Base-by-base conservation (phyloP, 1,140 invertebrate species). In the Fopius arisanus region DNA sequence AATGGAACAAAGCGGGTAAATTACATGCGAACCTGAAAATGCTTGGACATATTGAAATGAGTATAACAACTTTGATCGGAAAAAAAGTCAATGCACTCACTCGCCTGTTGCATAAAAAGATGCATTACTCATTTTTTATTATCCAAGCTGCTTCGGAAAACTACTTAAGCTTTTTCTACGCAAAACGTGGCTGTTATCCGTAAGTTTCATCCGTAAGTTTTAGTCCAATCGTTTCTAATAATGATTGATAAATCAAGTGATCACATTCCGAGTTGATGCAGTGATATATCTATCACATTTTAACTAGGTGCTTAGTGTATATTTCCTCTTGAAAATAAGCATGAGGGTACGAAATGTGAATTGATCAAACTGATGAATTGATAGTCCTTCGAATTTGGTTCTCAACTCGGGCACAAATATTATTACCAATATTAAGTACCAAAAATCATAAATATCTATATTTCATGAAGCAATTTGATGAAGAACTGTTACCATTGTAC, bases 281-380 rank as follows among this genome's bases (percentile, higher is more conserved):
- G 9, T 21, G 14, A 68, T 12, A 51, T 21, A 68, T 43, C 21
- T 51, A 48, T 68, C 21, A 21, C 7, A 48, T 19, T 48, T 14
- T 48, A 48, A n/a, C 16, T 48, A 48, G n/a, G 14, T 16, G n/a
- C 16, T 48, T n/a, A 48, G 43, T 6, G 2, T 48, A 48, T 16
- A 5, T 7, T 37, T 37, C 12, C 14, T 48, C 10, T 37, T 48
- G 43, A n/a, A 48, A 48, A 48, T 48, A 48, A 19, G 5, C n/a
- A 19, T 48, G 43, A 16, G 16, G 40, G 19, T 63, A 54, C 29
- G 72, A 67, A 65, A 23, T 9, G 31, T 40, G 51, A 41, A 67
- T 65, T 70, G 70, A 51, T 70, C 43, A 51, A 74, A 54, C 62
- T 70, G 67, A 65, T 69, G 67, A 70, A 70, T 74, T 74, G 51